Evolutionary conservation across 2,113 vertebrate genomes (phyloP), one percentile per base, ranked within the genome.

Genomic region (Phoxinus phoxinus): DNA sequence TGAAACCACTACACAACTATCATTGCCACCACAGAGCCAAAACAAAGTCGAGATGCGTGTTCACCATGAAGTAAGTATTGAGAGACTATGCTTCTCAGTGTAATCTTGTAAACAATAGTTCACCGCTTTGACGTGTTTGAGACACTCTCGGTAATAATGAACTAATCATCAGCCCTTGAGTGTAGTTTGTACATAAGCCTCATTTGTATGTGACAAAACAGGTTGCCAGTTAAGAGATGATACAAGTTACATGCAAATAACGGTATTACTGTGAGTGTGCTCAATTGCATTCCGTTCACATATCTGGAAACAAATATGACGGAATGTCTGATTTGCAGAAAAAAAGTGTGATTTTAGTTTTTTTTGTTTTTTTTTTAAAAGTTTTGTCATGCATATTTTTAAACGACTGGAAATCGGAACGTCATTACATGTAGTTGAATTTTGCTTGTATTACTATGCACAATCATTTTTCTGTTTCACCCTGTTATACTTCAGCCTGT

Each of bases 221-320:
- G 27, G 65, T 80, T 90, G 92, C 92, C 92, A 12, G 23, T 88
- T 94, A 93, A 91, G 91, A 92, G 92, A 94, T 93, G 93, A 92
- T 92, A 94, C 92, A 91, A 94, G 91, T 93, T 93, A 93, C 94
- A 95, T 94, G 94, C 93, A 95, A 94, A 93, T 92, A 93, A 82
- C 59, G 25, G 77, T 84, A 93, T 90, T 93, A 94, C 35, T 59
- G 53, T 89, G 37, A 91, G 84, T 91, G 88, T 83, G 76, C 73
- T 86, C 56, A 90, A 89, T 90, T 92, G 75, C 91, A 90, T 89
- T 85, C 88, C 89, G 87, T 81, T 75, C 86, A 85, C 21, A 30
- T 41, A 83, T 53, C 37, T 59, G 65, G 6, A 61, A 44, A 51
- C 74, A 81, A 85, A 81, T 59, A n/a, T 46, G 35, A 78, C 30